Conservation (phyloP, 1,140 invertebrate genomes). For the Lepidurus apus region DNA sequence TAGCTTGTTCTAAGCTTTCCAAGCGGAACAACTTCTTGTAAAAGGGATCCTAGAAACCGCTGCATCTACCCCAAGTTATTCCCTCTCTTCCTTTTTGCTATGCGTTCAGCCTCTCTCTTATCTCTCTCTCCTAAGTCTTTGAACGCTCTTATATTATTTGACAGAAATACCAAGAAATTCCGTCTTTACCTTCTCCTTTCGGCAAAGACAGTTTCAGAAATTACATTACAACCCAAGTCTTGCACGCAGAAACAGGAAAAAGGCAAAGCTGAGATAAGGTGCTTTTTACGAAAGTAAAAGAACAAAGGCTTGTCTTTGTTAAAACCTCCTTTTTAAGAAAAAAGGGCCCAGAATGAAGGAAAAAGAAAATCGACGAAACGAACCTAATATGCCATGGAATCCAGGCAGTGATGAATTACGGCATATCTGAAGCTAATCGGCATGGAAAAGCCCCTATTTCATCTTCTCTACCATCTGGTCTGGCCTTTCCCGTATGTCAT, state of each 20-base stretch:
- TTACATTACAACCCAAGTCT: neutral
- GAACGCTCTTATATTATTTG: conserved; percentile 16
- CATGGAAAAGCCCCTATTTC: neutral
- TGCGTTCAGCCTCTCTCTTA: neutral
- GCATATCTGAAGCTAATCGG: neutral
- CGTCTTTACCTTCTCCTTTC: neutral
- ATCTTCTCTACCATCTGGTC: neutral
- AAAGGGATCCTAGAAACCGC: neutral
- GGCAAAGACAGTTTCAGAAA: neutral
- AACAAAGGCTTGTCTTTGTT: conserved; percentile 1
- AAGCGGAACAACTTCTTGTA: conserved; percentile 5
- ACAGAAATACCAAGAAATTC: conserved; percentile 4
- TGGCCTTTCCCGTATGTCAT: neutral
- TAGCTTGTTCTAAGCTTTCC: conserved; percentile 6
- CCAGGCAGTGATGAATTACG: neutral
- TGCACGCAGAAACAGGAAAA: neutral
- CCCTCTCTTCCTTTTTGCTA: neutral
- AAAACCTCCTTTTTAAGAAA: neutral
- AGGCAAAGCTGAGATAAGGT: neutral
- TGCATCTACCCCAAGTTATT: neutral
- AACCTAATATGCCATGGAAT: neutral
- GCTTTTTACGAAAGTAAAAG: neutral
- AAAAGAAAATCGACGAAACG: neutral
- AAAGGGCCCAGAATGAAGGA: neutral
- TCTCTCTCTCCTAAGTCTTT: neutral